Base-by-base conservation (phyloP, 2,888 invertebrate genomes). In the Nematopogon swammerdamellus region DNA sequence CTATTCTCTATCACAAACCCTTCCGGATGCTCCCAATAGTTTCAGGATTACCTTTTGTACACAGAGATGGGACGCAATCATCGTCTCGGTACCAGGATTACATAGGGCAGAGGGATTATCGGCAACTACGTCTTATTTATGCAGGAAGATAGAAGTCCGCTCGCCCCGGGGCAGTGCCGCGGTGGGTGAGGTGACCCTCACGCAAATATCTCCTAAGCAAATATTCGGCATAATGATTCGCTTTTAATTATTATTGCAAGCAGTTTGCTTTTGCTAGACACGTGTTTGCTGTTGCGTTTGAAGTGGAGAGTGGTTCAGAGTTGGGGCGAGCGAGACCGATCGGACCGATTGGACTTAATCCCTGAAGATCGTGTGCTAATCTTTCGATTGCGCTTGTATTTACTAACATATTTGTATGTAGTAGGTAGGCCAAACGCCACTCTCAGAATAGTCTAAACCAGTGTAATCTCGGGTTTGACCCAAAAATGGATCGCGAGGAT, bases 11-110 rank as follows among this genome's bases (percentile, higher is more conserved):
- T 47, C 52, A 45, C 50, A 50, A 52, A 52, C 25, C 25, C 25
- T 25, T 25, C 25, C 25, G 25, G 25, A 52, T 46, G 70, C 67
- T 65, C 66, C 71, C 67, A 67, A 77, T 74, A 79, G 77, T 76
- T 75, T 62, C 68, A 70, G 76, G 79, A 76, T 79, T 79, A 79
- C 77, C 76, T 79, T 79, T 77, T 75, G 77, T 77, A 77, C 76
- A 79, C 77, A 76, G 64, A 72, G 73, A 74, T 66, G 68, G 75
- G 73, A 59, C 69, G 74, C 76, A 77, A 79, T 79, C 76, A 77
- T 73, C 77, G 70, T 76, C 75, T 73, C 64, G 60, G 62, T 67
- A 68, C 68, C 62, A 70, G 76, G 73, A 73, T 77, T 75, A 77
- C 64, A 65, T 58, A 63, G 65, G 66, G 68, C 70, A 64, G 54